These are phyloP conservation scores for Phylloscopus whistleri DNA, from an alignment of 2,113 vertebrate genomes.

Conservation along the genomic window DNA sequence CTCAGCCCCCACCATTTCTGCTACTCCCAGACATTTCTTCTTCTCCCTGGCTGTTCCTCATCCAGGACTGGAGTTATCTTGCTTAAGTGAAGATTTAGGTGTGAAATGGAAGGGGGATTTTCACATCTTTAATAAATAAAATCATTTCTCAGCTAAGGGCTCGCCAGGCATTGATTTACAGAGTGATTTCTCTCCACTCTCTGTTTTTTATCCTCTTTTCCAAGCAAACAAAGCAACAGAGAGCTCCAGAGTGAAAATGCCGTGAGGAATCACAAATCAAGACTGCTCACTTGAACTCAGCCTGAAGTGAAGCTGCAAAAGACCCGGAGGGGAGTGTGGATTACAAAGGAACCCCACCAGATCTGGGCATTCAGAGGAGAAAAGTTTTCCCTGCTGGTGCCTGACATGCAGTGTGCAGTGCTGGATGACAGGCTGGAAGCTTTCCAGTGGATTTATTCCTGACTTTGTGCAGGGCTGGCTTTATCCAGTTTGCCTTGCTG, in stretches of 20 bases:
- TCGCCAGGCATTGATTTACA: background rate
- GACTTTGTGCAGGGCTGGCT: accelerated
- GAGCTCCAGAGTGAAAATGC: background rate
- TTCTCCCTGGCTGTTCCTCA: background rate
- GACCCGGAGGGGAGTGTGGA: background rate
- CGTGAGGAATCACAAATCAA: background rate
- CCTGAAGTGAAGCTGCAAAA: conserved; percentile 3
- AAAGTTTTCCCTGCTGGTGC: background rate
- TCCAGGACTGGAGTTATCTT: background rate
- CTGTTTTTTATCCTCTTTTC: background rate
- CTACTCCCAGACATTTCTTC: background rate
- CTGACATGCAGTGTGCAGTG: background rate
- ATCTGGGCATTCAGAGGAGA: background rate
- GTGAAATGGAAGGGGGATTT: background rate
- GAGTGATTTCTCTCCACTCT: background rate
- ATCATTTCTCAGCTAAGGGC: background rate
- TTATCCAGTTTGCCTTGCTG: background rate
- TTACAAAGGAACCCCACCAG: background rate
- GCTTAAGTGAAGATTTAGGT: background rate
- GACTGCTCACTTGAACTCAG: background rate
- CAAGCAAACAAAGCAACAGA: background rate
- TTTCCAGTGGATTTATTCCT: background rate
- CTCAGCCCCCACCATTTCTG: background rate
- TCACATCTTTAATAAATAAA: background rate
- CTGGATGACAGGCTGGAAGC: background rate